Percentiles rank a stretch among this genome's conserved stretches.
phyloP scores from a whole-genome alignment of 2,888 invertebrate species.

The Caenorhabditis sinica region DNA sequence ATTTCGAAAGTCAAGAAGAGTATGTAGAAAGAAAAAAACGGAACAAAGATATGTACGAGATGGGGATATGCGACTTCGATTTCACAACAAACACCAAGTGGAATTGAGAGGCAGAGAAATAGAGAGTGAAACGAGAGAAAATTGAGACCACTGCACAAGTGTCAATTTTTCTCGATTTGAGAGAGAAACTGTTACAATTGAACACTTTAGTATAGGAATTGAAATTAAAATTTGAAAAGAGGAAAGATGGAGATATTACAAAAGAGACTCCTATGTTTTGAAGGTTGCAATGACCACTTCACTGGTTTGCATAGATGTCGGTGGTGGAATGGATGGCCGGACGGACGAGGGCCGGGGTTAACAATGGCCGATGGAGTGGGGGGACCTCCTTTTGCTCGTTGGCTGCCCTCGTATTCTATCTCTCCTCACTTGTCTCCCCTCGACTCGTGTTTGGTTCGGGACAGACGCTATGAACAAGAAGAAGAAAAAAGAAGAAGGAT shows the following conservation, averaged over 20 bases:
- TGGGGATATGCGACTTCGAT: constrained; percentile 56
- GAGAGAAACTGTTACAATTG: background rate
- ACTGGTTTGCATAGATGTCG: constrained; percentile 55
- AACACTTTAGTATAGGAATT: background rate
- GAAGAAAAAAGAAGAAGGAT: constrained; percentile 37
- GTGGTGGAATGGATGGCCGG: constrained; percentile 29
- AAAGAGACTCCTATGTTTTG: background rate
- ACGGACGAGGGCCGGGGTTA: constrained; percentile 58
- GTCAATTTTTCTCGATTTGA: background rate
- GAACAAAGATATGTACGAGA: constrained; percentile 33
- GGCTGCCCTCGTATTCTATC: constrained; percentile 35
- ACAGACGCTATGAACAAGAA: constrained; percentile 59
- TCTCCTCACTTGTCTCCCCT: constrained; percentile 49
- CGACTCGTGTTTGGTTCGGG: constrained; percentile 58
- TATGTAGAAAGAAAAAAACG: constrained; percentile 18
- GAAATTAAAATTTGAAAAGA: background rate
- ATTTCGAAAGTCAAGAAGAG: background rate
- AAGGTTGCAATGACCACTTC: constrained; percentile 58
- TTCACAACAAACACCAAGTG: constrained; percentile 60
- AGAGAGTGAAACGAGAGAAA: constrained; percentile 16
- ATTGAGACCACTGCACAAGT: constrained; percentile 16
- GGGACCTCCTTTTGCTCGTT: constrained; percentile 36
- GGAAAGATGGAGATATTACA: no score
- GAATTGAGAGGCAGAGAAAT: constrained; percentile 16
- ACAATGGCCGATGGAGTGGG: constrained; percentile 57